Evolutionary conservation across 2,888 invertebrate genomes (phyloP), one percentile per base, ranked within the genome.

Genomic region (Tachina fera): DNA sequence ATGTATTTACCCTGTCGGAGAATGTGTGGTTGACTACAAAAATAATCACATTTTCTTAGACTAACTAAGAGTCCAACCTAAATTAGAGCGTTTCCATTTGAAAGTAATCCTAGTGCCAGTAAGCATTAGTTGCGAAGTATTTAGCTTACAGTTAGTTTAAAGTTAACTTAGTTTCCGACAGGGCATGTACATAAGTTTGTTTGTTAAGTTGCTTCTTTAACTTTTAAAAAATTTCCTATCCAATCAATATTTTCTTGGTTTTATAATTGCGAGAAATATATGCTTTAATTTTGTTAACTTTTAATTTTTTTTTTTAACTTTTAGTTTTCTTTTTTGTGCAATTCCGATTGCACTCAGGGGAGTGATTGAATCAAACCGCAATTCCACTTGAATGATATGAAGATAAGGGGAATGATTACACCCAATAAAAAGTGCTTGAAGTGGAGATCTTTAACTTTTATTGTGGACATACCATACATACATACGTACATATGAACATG

Each of bases 361-460:
- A 86, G 86, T 83, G 86, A 83, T 86, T 86, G 83, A 71, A 86
- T 83, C 80, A 79, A 83, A 83, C 86, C 86, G 61, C 86, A 86
- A 76, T 76, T 80, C 76, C 63, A 83, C 79, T 76, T 76, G 65
- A 86, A 86, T 79, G 82, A 74, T 51, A 45, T 56, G 72, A 85
- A 63, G 82, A 78, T 78, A 74, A 74, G 63, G 85, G 19, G 47
- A 71, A 74, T 51, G 67, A 31, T 31, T 10, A 19, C 13, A 56
- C 11, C 31, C 31, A 31, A 31, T 31, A 31, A 49, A 49, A 58
- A 53, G 16, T 6, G 16, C 19, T 19, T 53, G 19, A 53, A 53
- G 3, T 8, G n/a, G 19, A 16, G 19, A 53, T n/a, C 16, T 31
- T 31, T 31, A 31, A 51, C 10, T 9, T 19, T 10, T 8, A 31